Conservation (phyloP, 2,888 invertebrate genomes). For the Empis livida region DNA sequence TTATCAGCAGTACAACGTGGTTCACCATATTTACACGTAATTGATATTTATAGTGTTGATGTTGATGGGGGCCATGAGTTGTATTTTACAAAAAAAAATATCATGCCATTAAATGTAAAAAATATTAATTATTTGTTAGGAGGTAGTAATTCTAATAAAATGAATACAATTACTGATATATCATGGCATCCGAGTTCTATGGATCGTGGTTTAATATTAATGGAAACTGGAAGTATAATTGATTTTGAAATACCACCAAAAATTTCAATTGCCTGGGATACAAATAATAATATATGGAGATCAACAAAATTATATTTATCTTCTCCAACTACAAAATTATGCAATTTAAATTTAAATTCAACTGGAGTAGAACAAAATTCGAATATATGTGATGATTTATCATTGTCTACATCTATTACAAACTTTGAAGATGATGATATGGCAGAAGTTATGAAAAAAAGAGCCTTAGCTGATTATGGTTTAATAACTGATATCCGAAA, state of each 20-base stretch:
- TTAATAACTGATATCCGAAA: conserved; percentile 59
- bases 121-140: background rate
- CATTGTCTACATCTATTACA: conserved; percentile 3
- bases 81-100: conserved; percentile 57
- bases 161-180: conserved; percentile 50
- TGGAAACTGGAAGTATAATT: conserved; percentile 26
- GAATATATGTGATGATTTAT: background rate
- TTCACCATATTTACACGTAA: conserved; percentile 59
- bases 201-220: conserved; percentile 28
- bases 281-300: conserved; percentile 22
- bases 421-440: conserved; percentile 40
- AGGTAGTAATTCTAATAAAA: conserved; percentile 17
- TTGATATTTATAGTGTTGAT: conserved; percentile 70
- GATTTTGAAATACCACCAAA: conserved; percentile 31
- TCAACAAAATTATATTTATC: background rate
- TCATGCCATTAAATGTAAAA: conserved; percentile 29
- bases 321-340: background rate
- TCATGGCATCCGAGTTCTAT: conserved; percentile 77
- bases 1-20: conserved; percentile 74
- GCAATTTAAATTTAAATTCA: background rate
- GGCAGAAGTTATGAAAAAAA: conserved; percentile 50
- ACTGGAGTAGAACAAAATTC: background rate
- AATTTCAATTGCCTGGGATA: conserved; percentile 28
- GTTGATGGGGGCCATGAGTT: conserved; percentile 61
- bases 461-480: conserved; percentile 60